Conservation (phyloP, 2,113 vertebrate species). For the Podiceps cristatus region DNA sequence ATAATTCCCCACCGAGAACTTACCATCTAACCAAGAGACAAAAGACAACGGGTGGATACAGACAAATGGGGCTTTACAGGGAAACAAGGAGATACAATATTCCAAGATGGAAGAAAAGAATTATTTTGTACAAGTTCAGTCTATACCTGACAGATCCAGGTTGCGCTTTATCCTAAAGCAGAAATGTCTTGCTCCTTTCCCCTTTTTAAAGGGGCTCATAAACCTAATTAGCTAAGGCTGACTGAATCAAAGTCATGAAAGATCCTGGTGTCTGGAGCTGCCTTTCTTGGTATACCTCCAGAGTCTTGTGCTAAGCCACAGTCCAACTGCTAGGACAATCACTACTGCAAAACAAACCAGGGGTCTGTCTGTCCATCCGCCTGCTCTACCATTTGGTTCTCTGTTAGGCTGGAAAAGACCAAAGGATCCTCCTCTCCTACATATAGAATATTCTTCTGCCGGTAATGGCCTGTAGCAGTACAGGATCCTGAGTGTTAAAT, state of each 20-base stretch:
- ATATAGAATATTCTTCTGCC: neutral
- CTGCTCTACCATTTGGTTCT: neutral
- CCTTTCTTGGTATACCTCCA: neutral
- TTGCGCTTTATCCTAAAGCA: constrained; percentile 40
- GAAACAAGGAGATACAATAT: neutral
- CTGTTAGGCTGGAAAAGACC: neutral
- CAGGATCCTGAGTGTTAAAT: neutral
- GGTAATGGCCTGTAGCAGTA: neutral
- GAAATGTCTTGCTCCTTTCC: neutral
- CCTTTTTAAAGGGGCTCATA: constrained; percentile 2
- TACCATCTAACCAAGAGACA: neutral
- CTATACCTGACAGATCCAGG: neutral
- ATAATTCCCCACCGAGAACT: neutral
- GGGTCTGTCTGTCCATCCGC: neutral
- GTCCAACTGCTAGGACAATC: neutral
- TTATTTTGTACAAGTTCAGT: neutral
- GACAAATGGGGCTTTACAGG: neutral
- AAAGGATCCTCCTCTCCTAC: neutral
- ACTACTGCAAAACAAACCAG: neutral
- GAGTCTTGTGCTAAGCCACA: neutral
- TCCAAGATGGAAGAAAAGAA: neutral
- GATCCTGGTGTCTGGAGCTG: neutral
- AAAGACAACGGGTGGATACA: neutral
- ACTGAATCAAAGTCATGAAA: neutral
- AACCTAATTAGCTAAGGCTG: neutral